Conservation (phyloP, 2,797 vertebrate genomes). For the Myiotriccus ornatus region DNA sequence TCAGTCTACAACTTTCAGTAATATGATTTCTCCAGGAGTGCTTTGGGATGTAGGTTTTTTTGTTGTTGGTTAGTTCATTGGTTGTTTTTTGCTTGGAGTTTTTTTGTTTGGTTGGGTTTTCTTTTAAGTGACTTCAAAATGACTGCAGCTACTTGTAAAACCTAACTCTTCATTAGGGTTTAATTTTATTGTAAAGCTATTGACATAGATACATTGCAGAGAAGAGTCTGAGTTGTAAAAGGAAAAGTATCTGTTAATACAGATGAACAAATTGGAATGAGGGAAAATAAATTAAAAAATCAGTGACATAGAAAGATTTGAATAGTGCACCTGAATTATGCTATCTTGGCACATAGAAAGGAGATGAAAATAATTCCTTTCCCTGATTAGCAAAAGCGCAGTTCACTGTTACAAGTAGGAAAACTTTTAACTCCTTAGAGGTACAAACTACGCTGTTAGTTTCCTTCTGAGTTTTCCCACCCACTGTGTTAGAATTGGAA, state of each 20-base stretch:
- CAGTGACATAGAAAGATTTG: neutral
- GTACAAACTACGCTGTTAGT: neutral
- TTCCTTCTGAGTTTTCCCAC: neutral
- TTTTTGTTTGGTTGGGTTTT: neutral
- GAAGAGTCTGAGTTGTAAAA: neutral
- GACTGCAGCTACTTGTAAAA: neutral
- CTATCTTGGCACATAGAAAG: neutral
- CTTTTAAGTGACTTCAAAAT: neutral
- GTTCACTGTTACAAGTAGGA: neutral
- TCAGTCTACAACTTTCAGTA: neutral
- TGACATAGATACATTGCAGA: neutral
- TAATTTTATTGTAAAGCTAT: neutral
- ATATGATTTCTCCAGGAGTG: neutral
- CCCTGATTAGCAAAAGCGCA: neutral
- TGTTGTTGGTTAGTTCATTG: neutral
- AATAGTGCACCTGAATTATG: neutral
- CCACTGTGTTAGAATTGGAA: neutral
- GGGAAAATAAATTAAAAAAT: neutral
- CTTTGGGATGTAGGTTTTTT: accelerated
- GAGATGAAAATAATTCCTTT: neutral
- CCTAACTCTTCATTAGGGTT: neutral
- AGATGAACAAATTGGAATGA: neutral
- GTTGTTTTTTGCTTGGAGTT: accelerated
- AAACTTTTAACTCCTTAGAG: neutral
- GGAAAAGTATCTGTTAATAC: neutral